phyloP scores from a whole-genome alignment of 2,113 vertebrate genomes.

The Thermophis baileyi region DNA sequence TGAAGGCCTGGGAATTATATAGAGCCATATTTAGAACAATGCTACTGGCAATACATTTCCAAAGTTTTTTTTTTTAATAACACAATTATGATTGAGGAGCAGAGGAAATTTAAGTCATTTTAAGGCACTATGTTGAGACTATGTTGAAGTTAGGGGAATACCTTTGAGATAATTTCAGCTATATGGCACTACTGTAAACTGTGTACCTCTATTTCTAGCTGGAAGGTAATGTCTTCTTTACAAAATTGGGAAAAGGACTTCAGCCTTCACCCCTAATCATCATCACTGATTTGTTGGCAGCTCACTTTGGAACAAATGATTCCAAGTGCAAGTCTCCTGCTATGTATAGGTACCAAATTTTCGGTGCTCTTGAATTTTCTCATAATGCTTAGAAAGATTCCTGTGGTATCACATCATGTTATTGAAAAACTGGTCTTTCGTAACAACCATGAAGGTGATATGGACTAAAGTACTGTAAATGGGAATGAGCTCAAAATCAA shows the following conservation, averaged over 20 bases:
- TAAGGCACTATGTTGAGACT: background rate
- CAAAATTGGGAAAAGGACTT: background rate
- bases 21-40: background rate
- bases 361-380: background rate
- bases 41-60: background rate
- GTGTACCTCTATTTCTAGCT: background rate
- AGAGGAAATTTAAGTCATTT: background rate
- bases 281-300: background rate
- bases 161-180: background rate
- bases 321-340: background rate
- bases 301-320: background rate
- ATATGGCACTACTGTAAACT: background rate
- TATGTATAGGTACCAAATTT: background rate
- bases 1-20: background rate
- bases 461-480: background rate
- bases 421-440: background rate
- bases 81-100: background rate
- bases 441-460: background rate
- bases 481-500: background rate
- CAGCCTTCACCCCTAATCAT: background rate
- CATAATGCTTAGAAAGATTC: background rate
- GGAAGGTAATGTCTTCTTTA: background rate
- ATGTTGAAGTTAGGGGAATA: background rate
- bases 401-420: too few relatives aligned
- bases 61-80: background rate